Evolutionary conservation across 2,888 invertebrate genomes (phyloP).

Genomic region (Hirtodrosophila duncani): DNA sequence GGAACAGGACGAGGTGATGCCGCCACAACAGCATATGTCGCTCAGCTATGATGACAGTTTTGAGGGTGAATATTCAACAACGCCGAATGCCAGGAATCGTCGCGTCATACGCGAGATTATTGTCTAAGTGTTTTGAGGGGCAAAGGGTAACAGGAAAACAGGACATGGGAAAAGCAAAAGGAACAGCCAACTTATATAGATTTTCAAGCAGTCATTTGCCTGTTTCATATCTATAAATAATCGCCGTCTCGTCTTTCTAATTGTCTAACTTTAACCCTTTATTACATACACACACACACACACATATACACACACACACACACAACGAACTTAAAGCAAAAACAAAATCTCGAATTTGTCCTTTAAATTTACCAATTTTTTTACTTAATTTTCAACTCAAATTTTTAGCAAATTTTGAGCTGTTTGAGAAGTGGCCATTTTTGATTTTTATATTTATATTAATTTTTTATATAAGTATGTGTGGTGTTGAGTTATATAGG

Average conservation of each 20-base stretch:
- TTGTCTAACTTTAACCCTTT: background rate
- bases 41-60: conserved; percentile 95
- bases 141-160: conserved; percentile 18
- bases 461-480: conserved; percentile 20
- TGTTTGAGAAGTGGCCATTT: conserved; percentile 65
- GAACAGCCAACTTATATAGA: too few relatives aligned
- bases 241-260: too few relatives aligned
- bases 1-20: conserved; percentile 84
- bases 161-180: too few relatives aligned
- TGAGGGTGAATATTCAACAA: conserved; percentile 95
- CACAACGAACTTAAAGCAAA: conserved; percentile 6
- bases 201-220: too few relatives aligned
- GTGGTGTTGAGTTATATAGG: conserved; percentile 65
- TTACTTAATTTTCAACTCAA: conserved; percentile 41
- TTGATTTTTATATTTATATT: conserved; percentile 34
- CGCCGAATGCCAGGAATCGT: conserved; percentile 94
- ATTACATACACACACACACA: background rate
- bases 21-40: conserved; percentile 89
- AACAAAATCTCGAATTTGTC: conserved; percentile 47
- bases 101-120: conserved; percentile 96
- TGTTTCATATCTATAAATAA: too few relatives aligned
- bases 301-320: conserved; percentile 8
- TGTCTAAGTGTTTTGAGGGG: conserved; percentile 79
- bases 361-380: conserved; percentile 25
- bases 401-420: too few relatives aligned